phyloP scores from a whole-genome alignment of 2,113 vertebrate species.

The Halichoerus grypus region DNA sequence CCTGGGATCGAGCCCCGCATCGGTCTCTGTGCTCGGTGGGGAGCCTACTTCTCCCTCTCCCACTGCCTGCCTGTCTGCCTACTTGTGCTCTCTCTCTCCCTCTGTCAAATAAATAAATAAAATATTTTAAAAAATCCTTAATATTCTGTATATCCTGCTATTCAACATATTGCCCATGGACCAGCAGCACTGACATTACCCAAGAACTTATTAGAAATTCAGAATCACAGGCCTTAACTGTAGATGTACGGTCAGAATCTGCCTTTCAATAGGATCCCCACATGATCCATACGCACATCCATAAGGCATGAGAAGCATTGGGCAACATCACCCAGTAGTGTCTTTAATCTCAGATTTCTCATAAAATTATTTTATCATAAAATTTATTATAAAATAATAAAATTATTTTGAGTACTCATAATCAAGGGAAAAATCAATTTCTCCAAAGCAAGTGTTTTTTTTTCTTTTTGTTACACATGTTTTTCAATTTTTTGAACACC shows the following conservation, averaged over 20 bases:
- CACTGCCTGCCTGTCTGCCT: too few relatives aligned
- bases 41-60: too few relatives aligned
- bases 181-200: not conserved
- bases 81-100: too few relatives aligned
- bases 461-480: not conserved
- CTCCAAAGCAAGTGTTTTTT: not conserved
- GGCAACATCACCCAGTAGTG: accelerated
- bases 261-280: not conserved
- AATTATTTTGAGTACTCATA: not conserved
- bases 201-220: not conserved
- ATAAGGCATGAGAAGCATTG: not conserved
- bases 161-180: not conserved
- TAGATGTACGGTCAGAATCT: not conserved
- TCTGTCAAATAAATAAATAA: too few relatives aligned
- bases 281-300: too few relatives aligned
- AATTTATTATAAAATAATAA: not conserved
- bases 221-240: not conserved
- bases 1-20: too few relatives aligned
- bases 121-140: not conserved
- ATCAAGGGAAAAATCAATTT: not conserved
- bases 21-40: too few relatives aligned
- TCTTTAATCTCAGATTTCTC: not conserved
- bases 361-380: not conserved
- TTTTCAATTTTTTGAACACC: not conserved
- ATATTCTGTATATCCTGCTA: not conserved